Percentiles rank a stretch among this genome's conserved stretches.
Evolutionary conservation across 2,888 invertebrate species (phyloP).

Genomic region (Amphipoea oculea): DNA sequence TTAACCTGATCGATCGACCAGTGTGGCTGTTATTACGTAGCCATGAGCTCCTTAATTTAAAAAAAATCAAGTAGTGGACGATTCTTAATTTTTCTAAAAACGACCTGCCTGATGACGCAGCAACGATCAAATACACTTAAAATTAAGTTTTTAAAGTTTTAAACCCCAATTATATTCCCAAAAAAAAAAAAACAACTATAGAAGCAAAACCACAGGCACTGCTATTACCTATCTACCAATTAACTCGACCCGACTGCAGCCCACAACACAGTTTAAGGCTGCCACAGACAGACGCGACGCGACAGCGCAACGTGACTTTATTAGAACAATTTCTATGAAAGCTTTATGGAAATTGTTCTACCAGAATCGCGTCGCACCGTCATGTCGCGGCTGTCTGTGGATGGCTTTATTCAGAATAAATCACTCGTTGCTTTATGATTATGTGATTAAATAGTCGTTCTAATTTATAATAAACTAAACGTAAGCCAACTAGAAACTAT

Average conservation of each 20-base stretch:
- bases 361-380: too few species aligned
- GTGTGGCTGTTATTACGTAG: too few species aligned
- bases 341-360: too few species aligned
- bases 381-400: too few species aligned
- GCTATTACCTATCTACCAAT: conserved; percentile 26
- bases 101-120: neutral
- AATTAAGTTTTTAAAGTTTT: neutral
- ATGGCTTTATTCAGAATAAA: conserved; percentile 26
- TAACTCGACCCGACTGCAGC: conserved; percentile 16
- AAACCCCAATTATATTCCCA: neutral
- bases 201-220: conserved; percentile 4
- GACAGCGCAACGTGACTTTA: too few species aligned
- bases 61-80: neutral
- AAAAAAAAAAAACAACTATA: conserved; percentile 16
- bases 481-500: conserved; percentile 31
- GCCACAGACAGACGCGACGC: too few species aligned
- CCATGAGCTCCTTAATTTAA: too few species aligned
- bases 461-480: conserved; percentile 25
- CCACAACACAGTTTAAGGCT: conserved; percentile 6
- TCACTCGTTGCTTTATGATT: conserved; percentile 23
- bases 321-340: too few species aligned
- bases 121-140: neutral
- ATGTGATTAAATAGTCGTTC: conserved; percentile 31
- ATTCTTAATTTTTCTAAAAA: neutral
- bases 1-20: too few species aligned